phyloP scores from a whole-genome alignment of 2,797 vertebrate genomes.

The Myotis vivesi region DNA sequence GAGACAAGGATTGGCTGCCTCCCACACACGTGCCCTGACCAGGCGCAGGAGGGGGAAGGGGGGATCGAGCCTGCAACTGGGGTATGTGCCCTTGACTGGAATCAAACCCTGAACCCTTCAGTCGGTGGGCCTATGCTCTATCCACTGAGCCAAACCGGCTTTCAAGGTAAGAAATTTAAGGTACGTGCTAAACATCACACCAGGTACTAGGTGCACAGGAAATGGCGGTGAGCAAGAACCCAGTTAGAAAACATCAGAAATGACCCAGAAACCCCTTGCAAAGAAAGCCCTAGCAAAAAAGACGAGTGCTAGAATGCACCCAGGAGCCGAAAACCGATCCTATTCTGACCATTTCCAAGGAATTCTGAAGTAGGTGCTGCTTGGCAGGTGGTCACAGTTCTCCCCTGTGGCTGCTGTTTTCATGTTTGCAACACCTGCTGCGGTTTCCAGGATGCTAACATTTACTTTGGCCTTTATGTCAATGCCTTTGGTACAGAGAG shows the following conservation, averaged over 20 bases:
- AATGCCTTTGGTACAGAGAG: background rate
- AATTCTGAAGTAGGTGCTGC: background rate
- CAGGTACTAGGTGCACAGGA: background rate
- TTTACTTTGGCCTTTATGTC: constrained; percentile 68
- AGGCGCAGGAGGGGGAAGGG: too few species aligned
- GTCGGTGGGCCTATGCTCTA: background rate
- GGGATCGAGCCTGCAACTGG: background rate
- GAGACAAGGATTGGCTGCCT: background rate
- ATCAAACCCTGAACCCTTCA: background rate
- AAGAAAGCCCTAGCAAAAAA: background rate
- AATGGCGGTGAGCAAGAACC: background rate
- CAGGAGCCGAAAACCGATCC: background rate
- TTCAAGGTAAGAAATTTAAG: too few species aligned
- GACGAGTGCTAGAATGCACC: background rate
- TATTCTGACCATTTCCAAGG: background rate
- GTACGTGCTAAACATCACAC: background rate
- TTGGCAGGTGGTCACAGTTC: background rate
- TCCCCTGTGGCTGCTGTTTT: background rate
- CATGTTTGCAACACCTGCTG: constrained; percentile 54
- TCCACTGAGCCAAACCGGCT: background rate
- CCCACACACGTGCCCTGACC: too few species aligned
- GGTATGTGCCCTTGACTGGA: background rate
- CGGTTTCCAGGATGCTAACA: constrained; percentile 64
- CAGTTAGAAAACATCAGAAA: background rate
- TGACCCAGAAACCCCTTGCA: background rate